Evolutionary conservation across 1,140 invertebrate genomes (phyloP).

Genomic region (Drepana arcuata): DNA sequence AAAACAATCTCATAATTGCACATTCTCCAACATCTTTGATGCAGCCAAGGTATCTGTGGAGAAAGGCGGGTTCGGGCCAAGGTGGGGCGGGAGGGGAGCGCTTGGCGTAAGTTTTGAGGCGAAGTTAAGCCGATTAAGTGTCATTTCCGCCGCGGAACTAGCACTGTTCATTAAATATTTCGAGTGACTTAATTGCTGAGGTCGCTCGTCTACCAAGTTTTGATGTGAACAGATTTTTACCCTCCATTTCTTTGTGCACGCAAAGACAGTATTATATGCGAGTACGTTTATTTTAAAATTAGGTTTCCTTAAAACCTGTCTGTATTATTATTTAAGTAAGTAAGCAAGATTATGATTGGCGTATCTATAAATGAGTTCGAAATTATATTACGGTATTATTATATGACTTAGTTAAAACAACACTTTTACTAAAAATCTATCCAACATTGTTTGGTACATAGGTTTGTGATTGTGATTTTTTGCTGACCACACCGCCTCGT

Average conservation of each 20-base stretch:
- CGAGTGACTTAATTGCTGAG: slow-evolving; percentile 62
- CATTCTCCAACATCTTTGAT: slow-evolving; percentile 67
- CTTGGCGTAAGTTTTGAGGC: slow-evolving; percentile 57
- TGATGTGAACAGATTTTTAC: slow-evolving; percentile 39
- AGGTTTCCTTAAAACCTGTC: too few relatives aligned
- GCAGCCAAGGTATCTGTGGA: slow-evolving; percentile 34
- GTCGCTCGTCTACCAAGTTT: slow-evolving; percentile 38
- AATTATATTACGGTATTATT: too few relatives aligned
- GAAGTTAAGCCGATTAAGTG: slow-evolving; percentile 70
- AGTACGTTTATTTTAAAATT: too few relatives aligned
- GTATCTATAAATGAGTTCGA: too few relatives aligned
- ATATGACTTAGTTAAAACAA: too few relatives aligned
- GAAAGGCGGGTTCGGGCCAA: slow-evolving; percentile 7
- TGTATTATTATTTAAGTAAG: too few relatives aligned
- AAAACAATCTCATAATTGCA: slow-evolving; percentile 71
- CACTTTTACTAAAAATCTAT: too few relatives aligned
- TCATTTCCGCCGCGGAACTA: slow-evolving; percentile 67
- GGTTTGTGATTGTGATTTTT: too few relatives aligned
- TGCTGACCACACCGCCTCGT: too few relatives aligned
- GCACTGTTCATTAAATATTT: slow-evolving; percentile 70
- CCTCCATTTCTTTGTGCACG: slow-evolving; percentile 15
- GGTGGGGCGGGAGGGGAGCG: slow-evolving; percentile 16
- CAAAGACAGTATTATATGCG: too few relatives aligned
- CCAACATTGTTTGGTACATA: too few relatives aligned
- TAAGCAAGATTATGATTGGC: too few relatives aligned